Percentiles rank a stretch among this genome's conserved stretches.
Evolutionary conservation across 2,888 invertebrate genomes (phyloP).

Genomic region (Trachelus tabidus): DNA sequence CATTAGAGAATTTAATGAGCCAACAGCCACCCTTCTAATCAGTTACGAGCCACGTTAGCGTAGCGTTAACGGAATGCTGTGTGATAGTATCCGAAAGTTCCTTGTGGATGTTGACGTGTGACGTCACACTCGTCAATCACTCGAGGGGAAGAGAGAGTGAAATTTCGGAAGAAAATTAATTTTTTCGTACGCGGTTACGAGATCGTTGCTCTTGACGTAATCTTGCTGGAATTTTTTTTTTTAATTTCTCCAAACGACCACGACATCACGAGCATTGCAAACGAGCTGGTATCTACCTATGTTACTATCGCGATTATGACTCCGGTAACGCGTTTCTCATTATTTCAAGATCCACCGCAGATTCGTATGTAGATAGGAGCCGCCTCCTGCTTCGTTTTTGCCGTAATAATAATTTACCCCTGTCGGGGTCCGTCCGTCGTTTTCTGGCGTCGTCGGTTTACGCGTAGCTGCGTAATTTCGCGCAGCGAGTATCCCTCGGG

Average conservation of each 20-base stretch:
- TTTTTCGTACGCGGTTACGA: background rate
- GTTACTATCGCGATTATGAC: constrained; percentile 3
- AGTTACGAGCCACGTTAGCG: background rate
- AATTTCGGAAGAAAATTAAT: background rate
- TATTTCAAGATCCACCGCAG: constrained; percentile 17
- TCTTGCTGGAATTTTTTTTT: background rate
- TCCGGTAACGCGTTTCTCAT: constrained; percentile 13
- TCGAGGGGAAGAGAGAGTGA: background rate
- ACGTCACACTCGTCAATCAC: background rate
- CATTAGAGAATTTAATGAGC: constrained; percentile 8
- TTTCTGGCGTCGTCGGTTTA: constrained; percentile 5
- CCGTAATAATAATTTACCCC: constrained; percentile 55
- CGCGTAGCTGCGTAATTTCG: constrained; percentile 28
- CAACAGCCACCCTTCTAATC: background rate
- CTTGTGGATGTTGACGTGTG: background rate
- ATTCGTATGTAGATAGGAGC: constrained; percentile 25
- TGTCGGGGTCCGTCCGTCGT: constrained; percentile 5
- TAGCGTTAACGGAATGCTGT: background rate
- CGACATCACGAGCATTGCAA: background rate
- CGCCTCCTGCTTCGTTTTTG: constrained; percentile 50
- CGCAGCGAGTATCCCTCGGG: constrained; percentile 23
- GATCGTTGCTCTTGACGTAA: background rate
- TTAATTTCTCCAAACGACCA: background rate
- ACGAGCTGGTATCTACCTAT: background rate
- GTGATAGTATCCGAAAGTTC: background rate